A percentile compares a stretch with the other conserved stretches of the same genome.
phyloP scores from a whole-genome alignment of 2,888 invertebrate genomes.

The Hypsopygia costalis region DNA sequence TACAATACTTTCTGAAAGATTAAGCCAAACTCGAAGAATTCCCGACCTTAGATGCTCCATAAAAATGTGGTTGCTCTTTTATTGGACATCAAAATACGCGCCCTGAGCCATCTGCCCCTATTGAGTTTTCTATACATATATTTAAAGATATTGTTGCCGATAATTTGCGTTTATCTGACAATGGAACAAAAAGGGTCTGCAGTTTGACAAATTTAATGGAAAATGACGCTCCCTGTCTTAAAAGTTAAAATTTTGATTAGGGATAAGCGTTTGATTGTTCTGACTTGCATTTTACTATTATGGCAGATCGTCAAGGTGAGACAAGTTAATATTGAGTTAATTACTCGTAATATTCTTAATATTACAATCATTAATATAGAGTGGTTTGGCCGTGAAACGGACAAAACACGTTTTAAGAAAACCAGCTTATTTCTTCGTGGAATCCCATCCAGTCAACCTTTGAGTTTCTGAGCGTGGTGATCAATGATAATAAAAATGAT shows the following conservation, averaged over 20 bases:
- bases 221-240: constrained; percentile 1
- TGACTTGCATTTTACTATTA: constrained; percentile 1
- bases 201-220: constrained; percentile 3
- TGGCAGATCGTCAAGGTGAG: neutral
- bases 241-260: constrained; percentile 5
- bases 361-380: too few relatives aligned
- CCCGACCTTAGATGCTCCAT: constrained; percentile 55
- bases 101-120: constrained; percentile 38
- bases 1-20: constrained; percentile 63
- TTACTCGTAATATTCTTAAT: neutral
- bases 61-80: constrained; percentile 57
- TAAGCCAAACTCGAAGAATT: constrained; percentile 60
- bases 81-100: constrained; percentile 55
- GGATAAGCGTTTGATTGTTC: constrained; percentile 2
- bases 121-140: constrained; percentile 17
- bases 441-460: too few relatives aligned
- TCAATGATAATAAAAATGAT: too few relatives aligned
- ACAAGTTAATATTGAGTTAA: neutral
- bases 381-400: too few relatives aligned
- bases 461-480: too few relatives aligned
- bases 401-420: too few relatives aligned
- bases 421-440: too few relatives aligned
- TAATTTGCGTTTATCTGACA: constrained; percentile 8
- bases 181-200: neutral
- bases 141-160: constrained; percentile 11